Evolutionary conservation across 2,113 vertebrate genomes (phyloP).

Genomic region (Salvelinus alpinus): DNA sequence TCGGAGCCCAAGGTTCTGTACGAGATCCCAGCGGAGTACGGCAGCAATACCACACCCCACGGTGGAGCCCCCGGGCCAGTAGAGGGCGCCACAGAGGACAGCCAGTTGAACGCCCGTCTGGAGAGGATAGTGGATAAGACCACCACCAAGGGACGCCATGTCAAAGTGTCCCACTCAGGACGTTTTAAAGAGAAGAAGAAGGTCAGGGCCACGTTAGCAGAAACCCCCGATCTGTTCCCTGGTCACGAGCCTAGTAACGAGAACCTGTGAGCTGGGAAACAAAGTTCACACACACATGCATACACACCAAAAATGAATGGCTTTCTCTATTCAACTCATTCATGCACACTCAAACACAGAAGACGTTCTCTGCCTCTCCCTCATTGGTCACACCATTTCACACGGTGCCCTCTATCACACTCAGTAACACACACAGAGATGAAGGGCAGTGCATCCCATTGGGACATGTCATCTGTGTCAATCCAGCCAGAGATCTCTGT

Average conservation of each 20-base stretch:
- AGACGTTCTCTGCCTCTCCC: background rate
- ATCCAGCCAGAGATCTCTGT: background rate
- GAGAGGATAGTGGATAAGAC: constrained; percentile 89
- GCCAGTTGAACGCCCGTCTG: constrained; percentile 75
- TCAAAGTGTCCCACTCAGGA: constrained; percentile 90
- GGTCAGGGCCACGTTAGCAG: constrained; percentile 77
- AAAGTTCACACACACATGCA: background rate
- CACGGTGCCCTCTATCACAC: no score
- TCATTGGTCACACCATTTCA: no score
- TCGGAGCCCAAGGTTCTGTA: constrained; percentile 81
- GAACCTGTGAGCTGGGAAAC: constrained; percentile 40
- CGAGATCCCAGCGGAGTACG: constrained; percentile 75
- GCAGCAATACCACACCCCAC: constrained; percentile 48
- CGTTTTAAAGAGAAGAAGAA: constrained; percentile 94
- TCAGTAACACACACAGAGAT: background rate
- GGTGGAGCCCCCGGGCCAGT: background rate
- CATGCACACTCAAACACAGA: background rate
- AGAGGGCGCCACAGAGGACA: constrained; percentile 17
- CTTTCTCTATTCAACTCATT: background rate
- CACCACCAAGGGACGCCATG: constrained; percentile 83
- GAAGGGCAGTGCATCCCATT: no score
- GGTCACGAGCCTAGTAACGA: constrained; percentile 37
- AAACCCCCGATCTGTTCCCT: constrained; percentile 80
- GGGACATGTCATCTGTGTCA: background rate
- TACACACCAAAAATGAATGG: background rate